phyloP scores from a whole-genome alignment of 1,140 invertebrate genomes.

The Ooceraea biroi region DNA sequence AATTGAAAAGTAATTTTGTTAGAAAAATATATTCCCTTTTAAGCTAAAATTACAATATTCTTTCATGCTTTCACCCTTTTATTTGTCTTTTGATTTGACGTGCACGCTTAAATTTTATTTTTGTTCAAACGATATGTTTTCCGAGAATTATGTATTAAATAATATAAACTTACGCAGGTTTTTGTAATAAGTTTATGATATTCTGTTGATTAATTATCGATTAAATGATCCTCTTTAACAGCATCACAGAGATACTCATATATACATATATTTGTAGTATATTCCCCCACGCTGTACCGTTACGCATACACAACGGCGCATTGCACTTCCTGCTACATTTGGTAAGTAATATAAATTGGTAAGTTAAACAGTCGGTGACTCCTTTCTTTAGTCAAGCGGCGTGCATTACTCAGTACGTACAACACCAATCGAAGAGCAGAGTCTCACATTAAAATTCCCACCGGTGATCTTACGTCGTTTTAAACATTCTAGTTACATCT shows the following conservation, averaged over 20 bases:
- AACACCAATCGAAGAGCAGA: conserved; percentile 32
- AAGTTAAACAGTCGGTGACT: conserved; percentile 48
- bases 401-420: conserved; percentile 21
- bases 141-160: neutral
- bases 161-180: neutral
- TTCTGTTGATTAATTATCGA: conserved; percentile 14
- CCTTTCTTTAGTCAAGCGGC: conserved; percentile 37
- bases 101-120: too few relatives aligned
- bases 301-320: conserved; percentile 52
- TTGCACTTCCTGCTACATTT: conserved; percentile 70
- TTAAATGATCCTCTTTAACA: conserved; percentile 16
- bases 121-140: too few relatives aligned
- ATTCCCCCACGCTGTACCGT: conserved; percentile 60
- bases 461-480: conserved; percentile 36
- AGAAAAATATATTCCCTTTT: too few relatives aligned
- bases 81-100: too few relatives aligned
- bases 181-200: neutral
- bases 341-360: conserved; percentile 71
- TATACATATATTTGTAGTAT: conserved; percentile 40
- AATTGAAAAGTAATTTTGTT: too few relatives aligned
- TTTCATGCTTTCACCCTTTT: too few relatives aligned
- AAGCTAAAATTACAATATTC: too few relatives aligned
- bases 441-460: conserved; percentile 30
- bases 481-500: neutral
- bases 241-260: conserved; percentile 47